phyloP scores from a whole-genome alignment of 2,888 invertebrate species.

The Eupelmus urozonus region DNA sequence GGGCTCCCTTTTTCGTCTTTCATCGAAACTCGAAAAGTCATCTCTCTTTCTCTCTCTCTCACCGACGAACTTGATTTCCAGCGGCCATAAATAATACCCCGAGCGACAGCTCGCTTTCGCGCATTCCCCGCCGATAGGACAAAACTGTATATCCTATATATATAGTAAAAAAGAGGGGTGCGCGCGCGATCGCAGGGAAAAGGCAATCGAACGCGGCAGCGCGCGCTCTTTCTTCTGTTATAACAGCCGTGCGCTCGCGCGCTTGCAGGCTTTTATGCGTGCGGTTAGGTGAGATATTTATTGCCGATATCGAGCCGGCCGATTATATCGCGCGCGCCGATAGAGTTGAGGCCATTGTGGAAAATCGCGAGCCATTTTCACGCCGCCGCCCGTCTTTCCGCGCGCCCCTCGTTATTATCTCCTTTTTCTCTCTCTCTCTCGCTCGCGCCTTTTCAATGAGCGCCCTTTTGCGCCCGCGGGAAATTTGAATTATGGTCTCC shows the following conservation, averaged over 20 bases:
- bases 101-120: not conserved
- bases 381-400: conserved; percentile 45
- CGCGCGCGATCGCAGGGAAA: conserved; percentile 23
- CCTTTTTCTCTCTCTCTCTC: conserved; percentile 18
- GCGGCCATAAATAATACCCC: not conserved
- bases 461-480: conserved; percentile 7
- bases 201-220: conserved; percentile 51
- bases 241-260: not conserved
- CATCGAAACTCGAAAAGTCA: conserved; percentile 36
- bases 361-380: conserved; percentile 59
- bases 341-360: conserved; percentile 57
- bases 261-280: conserved; percentile 64
- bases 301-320: conserved; percentile 68
- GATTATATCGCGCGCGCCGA: conserved; percentile 44
- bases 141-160: not conserved
- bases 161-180: conserved; percentile 8
- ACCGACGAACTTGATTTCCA: conserved; percentile 65
- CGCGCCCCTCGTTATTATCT: not conserved
- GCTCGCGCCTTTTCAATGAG: conserved; percentile 43
- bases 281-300: conserved; percentile 72
- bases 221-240: conserved; percentile 39
- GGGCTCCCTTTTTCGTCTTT: conserved; percentile 43
- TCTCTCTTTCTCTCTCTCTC: too few relatives aligned
- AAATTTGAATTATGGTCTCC: conserved; percentile 58
- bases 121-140: conserved; percentile 10